Evolutionary conservation across 2,113 vertebrate genomes (phyloP).

Genomic region (Myotis yumanensis): DNA sequence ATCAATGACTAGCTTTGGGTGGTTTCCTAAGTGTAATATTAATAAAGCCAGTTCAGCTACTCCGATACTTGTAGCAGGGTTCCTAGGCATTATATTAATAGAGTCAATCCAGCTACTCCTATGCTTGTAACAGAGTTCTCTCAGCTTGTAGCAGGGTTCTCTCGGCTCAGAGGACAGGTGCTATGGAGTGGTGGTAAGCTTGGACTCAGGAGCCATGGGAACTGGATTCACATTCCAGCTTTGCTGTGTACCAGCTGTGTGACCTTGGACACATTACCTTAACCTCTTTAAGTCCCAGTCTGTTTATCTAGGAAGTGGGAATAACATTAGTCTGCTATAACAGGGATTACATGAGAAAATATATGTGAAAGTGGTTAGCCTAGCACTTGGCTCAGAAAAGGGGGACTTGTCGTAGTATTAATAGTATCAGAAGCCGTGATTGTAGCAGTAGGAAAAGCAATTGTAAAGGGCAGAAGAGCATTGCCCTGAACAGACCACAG

Average conservation of each 20-base stretch:
- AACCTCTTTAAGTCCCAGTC: neutral
- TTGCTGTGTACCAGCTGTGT: neutral
- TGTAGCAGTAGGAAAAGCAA: too few species aligned
- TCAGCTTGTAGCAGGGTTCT: neutral
- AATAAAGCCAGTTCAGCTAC: neutral
- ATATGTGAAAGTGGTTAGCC: neutral
- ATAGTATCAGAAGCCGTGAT: neutral
- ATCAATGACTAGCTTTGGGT: neutral
- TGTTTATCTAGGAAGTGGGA: neutral
- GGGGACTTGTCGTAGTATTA: neutral
- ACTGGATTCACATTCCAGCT: neutral
- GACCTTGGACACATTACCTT: neutral
- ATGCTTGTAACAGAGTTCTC: neutral
- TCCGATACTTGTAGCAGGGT: neutral
- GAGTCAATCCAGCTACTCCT: neutral
- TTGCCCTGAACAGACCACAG: neutral
- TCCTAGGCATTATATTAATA: neutral
- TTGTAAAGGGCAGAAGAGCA: neutral
- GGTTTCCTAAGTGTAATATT: neutral
- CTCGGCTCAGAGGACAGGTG: neutral
- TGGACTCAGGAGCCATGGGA: neutral
- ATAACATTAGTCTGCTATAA: neutral
- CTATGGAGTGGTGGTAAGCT: accelerated
- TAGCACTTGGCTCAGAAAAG: neutral
- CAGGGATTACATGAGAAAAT: neutral